Evolutionary conservation across 1,140 invertebrate genomes (phyloP).

Genomic region (Centruroides vittatus): DNA sequence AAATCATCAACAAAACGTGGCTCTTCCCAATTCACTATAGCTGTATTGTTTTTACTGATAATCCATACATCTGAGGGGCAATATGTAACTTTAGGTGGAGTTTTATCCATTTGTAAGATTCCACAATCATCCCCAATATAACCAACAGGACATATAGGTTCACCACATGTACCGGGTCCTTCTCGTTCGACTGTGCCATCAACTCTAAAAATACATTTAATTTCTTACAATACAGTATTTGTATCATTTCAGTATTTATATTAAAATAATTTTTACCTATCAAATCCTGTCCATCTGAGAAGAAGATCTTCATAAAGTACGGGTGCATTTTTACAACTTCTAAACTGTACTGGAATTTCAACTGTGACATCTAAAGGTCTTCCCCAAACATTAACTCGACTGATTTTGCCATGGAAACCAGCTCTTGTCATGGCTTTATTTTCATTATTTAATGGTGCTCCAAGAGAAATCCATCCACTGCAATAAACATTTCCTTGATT

Average conservation of each 20-base stretch:
- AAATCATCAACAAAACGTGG: slow-evolving; percentile 82
- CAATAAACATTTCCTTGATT: slow-evolving; percentile 17
- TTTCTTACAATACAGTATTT: slow-evolving; percentile 18
- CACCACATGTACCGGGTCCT: slow-evolving; percentile 79
- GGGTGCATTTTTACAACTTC: slow-evolving; percentile 67
- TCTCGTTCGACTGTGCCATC: slow-evolving; percentile 77
- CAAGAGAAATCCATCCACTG: slow-evolving; percentile 82
- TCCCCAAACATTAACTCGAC: slow-evolving; percentile 89
- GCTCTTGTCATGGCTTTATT: slow-evolving; percentile 56
- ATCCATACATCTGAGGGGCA: slow-evolving; percentile 90
- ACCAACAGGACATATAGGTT: slow-evolving; percentile 67
- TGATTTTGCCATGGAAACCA: slow-evolving; percentile 88
- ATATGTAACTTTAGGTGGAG: slow-evolving; percentile 67
- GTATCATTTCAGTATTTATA: too few relatives aligned
- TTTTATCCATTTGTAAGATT: slow-evolving; percentile 66
- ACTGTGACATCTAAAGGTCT: slow-evolving; percentile 74
- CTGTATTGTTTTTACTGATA: slow-evolving; percentile 77
- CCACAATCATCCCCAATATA: slow-evolving; percentile 70
- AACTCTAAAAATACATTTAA: slow-evolving; percentile 26
- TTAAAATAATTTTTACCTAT: slow-evolving; percentile 36
- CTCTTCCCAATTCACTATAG: slow-evolving; percentile 85
- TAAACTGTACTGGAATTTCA: slow-evolving; percentile 56
- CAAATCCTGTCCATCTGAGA: slow-evolving; percentile 85
- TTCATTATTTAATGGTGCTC: slow-evolving; percentile 51
- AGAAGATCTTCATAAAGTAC: slow-evolving; percentile 72